A percentile compares a stretch with the other conserved stretches of the same genome.
These are phyloP conservation scores for Girardia tigrina DNA, from an alignment of 2,888 invertebrate genomes.

Conservation along the genomic window DNA sequence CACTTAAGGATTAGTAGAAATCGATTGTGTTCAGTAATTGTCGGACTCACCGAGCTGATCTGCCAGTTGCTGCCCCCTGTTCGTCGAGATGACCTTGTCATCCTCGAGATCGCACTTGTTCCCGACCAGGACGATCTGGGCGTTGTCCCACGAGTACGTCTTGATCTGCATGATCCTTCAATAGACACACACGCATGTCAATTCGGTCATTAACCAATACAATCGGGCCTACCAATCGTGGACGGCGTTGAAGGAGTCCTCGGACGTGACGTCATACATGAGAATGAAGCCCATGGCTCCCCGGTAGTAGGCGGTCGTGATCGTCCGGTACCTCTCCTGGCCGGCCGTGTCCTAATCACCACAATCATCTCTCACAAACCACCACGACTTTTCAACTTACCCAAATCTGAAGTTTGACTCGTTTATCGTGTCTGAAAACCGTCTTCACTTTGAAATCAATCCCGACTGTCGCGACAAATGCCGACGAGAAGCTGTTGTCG, in stretches of 20 bases:
- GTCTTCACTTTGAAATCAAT: conserved; percentile 99
- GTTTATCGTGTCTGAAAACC: conserved; percentile 94
- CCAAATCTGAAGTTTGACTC: conserved; percentile 98
- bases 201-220: not conserved
- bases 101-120: conserved; percentile 99
- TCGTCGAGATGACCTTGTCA: conserved; percentile 86
- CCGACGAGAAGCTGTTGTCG: conserved; percentile 97
- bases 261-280: conserved; percentile 99
- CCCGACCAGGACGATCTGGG: conserved; percentile 92
- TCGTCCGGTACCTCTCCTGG: conserved; percentile 94
- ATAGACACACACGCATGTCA: conserved; percentile 38
- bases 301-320: conserved; percentile 95
- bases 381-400: conserved; percentile 62
- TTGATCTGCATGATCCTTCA: conserved; percentile 95
- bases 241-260: conserved; percentile 97
- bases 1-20: too few species aligned
- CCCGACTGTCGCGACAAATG: conserved; percentile 96
- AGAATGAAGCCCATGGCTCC: conserved; percentile 99
- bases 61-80: conserved; percentile 86
- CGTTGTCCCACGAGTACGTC: conserved; percentile 99
- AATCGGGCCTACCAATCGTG: conserved; percentile 74
- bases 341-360: conserved; percentile 85
- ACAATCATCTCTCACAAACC: not conserved
- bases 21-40: too few species aligned
- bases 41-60: conserved; percentile 71